These are phyloP conservation scores for Muscicapa striata DNA, from an alignment of 2,797 vertebrate species.

Conservation along the genomic window DNA sequence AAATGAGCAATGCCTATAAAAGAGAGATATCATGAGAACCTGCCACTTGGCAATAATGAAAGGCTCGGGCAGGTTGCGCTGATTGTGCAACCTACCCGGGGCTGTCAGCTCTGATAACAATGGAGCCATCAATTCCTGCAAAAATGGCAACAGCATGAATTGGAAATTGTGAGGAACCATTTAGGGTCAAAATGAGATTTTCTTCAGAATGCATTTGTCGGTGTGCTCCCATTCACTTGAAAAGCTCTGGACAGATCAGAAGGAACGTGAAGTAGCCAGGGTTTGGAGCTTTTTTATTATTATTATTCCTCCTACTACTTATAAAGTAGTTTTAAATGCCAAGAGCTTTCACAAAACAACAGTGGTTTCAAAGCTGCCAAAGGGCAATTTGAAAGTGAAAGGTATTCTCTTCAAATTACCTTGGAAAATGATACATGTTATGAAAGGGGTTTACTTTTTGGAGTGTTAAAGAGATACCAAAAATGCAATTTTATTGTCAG, in stretches of 20 bases:
- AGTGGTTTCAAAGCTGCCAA: slow-evolving; percentile 11
- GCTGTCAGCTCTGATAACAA: slow-evolving; percentile 75
- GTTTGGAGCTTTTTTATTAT: background rate
- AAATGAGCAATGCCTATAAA: slow-evolving; percentile 54
- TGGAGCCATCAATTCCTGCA: slow-evolving; percentile 72
- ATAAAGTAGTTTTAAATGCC: slow-evolving; percentile 48
- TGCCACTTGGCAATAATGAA: slow-evolving; percentile 70
- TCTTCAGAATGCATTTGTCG: slow-evolving; percentile 56
- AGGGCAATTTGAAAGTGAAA: slow-evolving; percentile 51
- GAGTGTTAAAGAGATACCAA: slow-evolving; percentile 27
- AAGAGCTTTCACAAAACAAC: slow-evolving; percentile 38
- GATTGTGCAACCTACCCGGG: slow-evolving; percentile 58
- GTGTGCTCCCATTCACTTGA: slow-evolving; percentile 16
- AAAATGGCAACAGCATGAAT: slow-evolving; percentile 67
- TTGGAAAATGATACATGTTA: slow-evolving; percentile 13
- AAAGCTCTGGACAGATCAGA: slow-evolving; percentile 59
- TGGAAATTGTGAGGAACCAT: slow-evolving; percentile 67
- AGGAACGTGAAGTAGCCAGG: background rate
- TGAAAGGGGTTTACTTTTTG: slow-evolving; percentile 24
- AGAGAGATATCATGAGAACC: slow-evolving; percentile 67
- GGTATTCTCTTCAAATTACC: slow-evolving; percentile 52
- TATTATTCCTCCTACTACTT: background rate
- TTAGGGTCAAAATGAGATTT: slow-evolving; percentile 68
- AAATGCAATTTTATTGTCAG: slow-evolving; percentile 37
- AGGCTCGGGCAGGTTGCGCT: slow-evolving; percentile 18